Conservation (phyloP, 2,113 vertebrate species). For the Engraulis encrasicolus region DNA sequence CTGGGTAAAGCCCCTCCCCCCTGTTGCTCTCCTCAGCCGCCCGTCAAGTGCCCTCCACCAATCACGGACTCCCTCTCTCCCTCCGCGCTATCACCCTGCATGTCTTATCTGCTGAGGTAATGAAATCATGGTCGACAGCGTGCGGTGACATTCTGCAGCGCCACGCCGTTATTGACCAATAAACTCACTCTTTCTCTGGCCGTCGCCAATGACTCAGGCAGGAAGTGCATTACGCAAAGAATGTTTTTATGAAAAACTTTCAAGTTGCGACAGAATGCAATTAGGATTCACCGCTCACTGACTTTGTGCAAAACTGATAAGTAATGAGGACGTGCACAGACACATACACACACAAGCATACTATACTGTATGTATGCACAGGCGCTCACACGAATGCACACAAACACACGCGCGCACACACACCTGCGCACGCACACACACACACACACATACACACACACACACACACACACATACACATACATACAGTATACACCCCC, state of each 20-base stretch:
- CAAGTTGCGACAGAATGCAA: conserved; percentile 46
- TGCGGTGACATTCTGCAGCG: conserved; percentile 59
- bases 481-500: no score
- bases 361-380: no score
- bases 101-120: conserved; percentile 57
- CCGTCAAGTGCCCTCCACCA: conserved; percentile 53
- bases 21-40: conserved; percentile 35
- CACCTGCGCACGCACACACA: no score
- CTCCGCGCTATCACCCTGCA: conserved; percentile 40
- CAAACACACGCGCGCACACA: no score
- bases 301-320: no score
- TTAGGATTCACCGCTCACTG: neutral
- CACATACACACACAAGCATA: no score
- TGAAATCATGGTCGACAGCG: conserved; percentile 59
- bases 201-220: conserved; percentile 40
- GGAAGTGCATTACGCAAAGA: conserved; percentile 53
- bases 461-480: neutral
- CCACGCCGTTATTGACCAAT: conserved; percentile 47
- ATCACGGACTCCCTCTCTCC: conserved; percentile 42
- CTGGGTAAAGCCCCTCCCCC: conserved; percentile 32
- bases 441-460: no score
- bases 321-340: no score
- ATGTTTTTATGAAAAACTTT: conserved; percentile 44
- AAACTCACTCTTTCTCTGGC: conserved; percentile 48
- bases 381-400: no score